Conservation (phyloP, 2,888 invertebrate genomes). For the Drosophila mayaguana region DNA sequence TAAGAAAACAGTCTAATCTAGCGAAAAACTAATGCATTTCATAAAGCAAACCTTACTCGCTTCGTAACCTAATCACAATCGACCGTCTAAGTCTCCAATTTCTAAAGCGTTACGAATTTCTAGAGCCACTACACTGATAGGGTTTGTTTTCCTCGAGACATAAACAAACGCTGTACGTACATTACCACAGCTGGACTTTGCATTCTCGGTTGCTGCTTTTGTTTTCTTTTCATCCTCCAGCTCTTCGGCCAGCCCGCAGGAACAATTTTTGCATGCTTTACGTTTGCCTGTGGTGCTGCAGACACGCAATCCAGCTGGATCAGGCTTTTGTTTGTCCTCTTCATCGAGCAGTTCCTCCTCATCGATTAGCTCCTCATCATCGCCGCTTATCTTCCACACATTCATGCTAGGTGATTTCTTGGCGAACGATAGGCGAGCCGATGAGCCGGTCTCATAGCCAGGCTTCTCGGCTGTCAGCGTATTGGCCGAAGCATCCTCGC, state of each 20-base stretch:
- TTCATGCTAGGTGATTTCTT: conserved; percentile 81
- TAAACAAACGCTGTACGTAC: conserved; percentile 87
- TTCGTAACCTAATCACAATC: not conserved
- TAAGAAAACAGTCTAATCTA: not conserved
- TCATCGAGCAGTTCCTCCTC: conserved; percentile 95
- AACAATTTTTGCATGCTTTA: conserved; percentile 99
- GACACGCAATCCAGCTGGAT: conserved; percentile 92
- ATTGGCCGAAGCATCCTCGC: conserved; percentile 66
- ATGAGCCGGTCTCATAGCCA: conserved; percentile 90
- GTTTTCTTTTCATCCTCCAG: conserved; percentile 88
- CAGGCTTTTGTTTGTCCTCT: conserved; percentile 95
- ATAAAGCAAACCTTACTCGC: not conserved
- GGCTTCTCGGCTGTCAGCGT: conserved; percentile 88
- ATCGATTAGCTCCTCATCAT: conserved; percentile 92
- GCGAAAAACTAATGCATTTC: not conserved
- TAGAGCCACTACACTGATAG: too few species aligned
- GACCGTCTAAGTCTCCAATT: not conserved
- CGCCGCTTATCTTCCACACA: conserved; percentile 91
- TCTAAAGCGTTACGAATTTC: not conserved
- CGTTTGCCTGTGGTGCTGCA: conserved; percentile 95
- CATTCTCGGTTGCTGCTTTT: conserved; percentile 85
- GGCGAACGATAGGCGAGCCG: conserved; percentile 86
- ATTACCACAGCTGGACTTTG: conserved; percentile 98
- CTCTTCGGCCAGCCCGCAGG: conserved; percentile 98
- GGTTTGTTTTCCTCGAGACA: not conserved